Evolutionary conservation across 2,113 vertebrate species (phyloP).

Genomic region (Acrocephalus arundinaceus): DNA sequence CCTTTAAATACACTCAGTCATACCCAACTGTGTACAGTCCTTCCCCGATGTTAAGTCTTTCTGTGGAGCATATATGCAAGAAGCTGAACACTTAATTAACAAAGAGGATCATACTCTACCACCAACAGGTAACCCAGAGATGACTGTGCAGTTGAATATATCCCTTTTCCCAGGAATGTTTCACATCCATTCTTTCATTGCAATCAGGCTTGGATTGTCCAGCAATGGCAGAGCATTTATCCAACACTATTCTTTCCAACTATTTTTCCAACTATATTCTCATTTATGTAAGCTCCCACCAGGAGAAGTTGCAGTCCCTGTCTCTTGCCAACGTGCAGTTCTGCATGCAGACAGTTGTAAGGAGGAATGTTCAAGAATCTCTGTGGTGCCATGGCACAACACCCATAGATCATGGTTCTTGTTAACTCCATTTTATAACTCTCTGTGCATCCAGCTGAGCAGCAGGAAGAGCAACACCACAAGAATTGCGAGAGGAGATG

Average conservation of each 20-base stretch:
- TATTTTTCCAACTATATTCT: background rate
- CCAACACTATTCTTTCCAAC: background rate
- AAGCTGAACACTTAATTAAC: background rate
- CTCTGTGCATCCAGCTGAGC: slow-evolving; percentile 19
- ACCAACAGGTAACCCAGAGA: background rate
- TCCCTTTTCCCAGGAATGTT: background rate
- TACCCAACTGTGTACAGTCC: background rate
- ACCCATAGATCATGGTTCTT: background rate
- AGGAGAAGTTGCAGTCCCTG: background rate
- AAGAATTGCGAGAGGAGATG: background rate
- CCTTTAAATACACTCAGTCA: background rate
- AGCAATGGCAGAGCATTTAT: background rate
- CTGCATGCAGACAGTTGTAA: background rate
- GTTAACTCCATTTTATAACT: slow-evolving; percentile 32
- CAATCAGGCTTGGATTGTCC: background rate
- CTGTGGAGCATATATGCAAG: background rate
- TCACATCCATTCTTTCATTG: background rate
- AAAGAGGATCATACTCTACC: background rate
- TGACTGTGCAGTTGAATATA: background rate
- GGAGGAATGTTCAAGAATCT: background rate
- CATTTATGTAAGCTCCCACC: background rate
- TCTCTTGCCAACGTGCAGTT: background rate
- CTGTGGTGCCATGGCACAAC: background rate
- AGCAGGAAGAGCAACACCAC: background rate
- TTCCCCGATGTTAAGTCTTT: background rate